Evolutionary conservation across 2,888 invertebrate genomes (phyloP).

Genomic region (Epistrophe grossulariae): DNA sequence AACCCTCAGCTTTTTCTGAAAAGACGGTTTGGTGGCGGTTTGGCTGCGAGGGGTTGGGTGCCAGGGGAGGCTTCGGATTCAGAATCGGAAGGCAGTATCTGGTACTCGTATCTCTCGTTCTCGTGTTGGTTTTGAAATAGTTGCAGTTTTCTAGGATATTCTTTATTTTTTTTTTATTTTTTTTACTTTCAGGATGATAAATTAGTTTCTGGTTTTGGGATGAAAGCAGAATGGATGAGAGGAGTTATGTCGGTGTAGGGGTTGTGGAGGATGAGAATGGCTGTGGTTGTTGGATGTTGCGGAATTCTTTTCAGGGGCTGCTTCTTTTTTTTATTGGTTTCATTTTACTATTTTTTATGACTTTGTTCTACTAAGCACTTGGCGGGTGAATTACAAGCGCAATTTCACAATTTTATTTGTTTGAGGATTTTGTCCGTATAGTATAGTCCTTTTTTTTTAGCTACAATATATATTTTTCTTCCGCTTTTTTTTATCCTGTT

Average conservation of each 20-base stretch:
- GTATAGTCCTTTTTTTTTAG: slow-evolving; percentile 12
- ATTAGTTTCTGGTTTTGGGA: slow-evolving; percentile 75
- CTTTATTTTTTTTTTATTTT: slow-evolving; percentile 31
- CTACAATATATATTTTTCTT: slow-evolving; percentile 18
- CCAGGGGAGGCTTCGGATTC: not conserved
- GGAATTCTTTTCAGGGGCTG: slow-evolving; percentile 76
- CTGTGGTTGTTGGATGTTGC: slow-evolving; percentile 68
- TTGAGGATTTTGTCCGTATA: slow-evolving; percentile 56
- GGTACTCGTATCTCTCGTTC: slow-evolving; percentile 55
- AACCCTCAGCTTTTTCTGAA: slow-evolving; percentile 45
- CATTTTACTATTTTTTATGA: slow-evolving; percentile 80
- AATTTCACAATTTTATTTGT: slow-evolving; percentile 76
- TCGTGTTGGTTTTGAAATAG: slow-evolving; percentile 74
- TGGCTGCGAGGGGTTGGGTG: slow-evolving; percentile 6
- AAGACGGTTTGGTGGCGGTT: slow-evolving; percentile 19
- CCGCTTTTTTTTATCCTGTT: slow-evolving; percentile 21
- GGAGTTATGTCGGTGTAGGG: slow-evolving; percentile 3
- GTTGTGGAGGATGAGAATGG: slow-evolving; percentile 15
- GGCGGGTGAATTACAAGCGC: slow-evolving; percentile 76
- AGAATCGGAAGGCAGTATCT: slow-evolving; percentile 51
- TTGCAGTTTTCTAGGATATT: slow-evolving; percentile 69
- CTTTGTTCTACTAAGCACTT: slow-evolving; percentile 78
- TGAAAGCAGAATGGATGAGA: slow-evolving; percentile 51
- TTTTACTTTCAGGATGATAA: slow-evolving; percentile 68
- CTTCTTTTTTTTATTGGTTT: slow-evolving; percentile 77